phyloP scores from a whole-genome alignment of 1,140 invertebrate species.

The Neodiprion pinetum region DNA sequence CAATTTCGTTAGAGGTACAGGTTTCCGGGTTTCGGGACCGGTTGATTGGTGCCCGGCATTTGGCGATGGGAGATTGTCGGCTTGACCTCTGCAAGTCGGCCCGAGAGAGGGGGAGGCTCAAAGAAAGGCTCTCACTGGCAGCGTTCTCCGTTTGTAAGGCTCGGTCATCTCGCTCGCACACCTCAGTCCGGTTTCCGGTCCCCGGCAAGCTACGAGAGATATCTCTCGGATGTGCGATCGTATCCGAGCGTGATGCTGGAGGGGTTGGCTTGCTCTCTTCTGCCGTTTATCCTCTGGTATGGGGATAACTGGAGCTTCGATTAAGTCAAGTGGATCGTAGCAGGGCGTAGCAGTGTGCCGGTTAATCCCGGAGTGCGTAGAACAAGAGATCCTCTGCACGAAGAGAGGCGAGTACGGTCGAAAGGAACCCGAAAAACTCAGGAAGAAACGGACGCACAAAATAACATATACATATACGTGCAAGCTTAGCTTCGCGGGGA shows the following conservation, averaged over 20 bases:
- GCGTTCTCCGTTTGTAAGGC: no score
- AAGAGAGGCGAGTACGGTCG: neutral
- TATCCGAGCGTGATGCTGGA: neutral
- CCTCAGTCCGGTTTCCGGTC: neutral
- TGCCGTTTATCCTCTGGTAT: slow-evolving; percentile 18
- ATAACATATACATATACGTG: neutral
- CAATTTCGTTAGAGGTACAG: no score
- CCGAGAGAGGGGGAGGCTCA: neutral
- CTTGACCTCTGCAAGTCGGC: neutral
- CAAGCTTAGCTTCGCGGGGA: neutral
- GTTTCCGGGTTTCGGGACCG: no score
- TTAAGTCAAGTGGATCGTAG: slow-evolving; percentile 56
- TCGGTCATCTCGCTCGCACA: neutral
- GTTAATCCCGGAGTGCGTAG: slow-evolving; percentile 44
- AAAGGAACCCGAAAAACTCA: neutral
- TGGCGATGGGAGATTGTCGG: slow-evolving; percentile 1
- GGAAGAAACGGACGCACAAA: slow-evolving; percentile 18
- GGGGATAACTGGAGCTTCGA: slow-evolving; percentile 57
- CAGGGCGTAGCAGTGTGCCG: slow-evolving; percentile 49
- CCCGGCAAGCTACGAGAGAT: neutral
- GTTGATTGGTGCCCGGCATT: neutral
- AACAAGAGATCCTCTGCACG: slow-evolving; percentile 6
- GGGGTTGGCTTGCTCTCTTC: slow-evolving; percentile 2
- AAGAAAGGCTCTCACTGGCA: neutral
- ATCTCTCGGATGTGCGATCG: neutral